phyloP scores from a whole-genome alignment of 2,888 invertebrate species.

The Aquatica leii region DNA sequence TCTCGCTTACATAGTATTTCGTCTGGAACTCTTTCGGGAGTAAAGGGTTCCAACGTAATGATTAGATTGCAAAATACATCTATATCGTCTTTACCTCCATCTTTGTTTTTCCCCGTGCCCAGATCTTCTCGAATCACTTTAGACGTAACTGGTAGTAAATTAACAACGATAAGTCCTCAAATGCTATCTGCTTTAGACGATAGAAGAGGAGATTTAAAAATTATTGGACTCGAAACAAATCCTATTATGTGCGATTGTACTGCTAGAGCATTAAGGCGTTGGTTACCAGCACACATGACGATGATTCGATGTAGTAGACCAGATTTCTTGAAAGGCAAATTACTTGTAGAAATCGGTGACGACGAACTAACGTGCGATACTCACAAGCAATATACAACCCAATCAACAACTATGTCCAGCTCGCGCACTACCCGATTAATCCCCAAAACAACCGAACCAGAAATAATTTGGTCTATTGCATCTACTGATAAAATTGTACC shows the following conservation, averaged over 20 bases:
- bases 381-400: slow-evolving; percentile 64
- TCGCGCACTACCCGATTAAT: slow-evolving; percentile 65
- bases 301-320: slow-evolving; percentile 71
- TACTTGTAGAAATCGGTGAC: slow-evolving; percentile 79
- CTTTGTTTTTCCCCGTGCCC: slow-evolving; percentile 86
- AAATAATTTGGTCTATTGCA: slow-evolving; percentile 90
- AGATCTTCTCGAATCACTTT: slow-evolving; percentile 82
- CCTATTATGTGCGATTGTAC: slow-evolving; percentile 89
- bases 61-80: slow-evolving; percentile 86
- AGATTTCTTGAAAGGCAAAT: slow-evolving; percentile 71
- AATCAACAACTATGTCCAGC: slow-evolving; percentile 36
- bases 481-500: slow-evolving; percentile 70
- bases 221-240: slow-evolving; percentile 79
- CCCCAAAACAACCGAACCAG: slow-evolving; percentile 77
- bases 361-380: slow-evolving; percentile 83
- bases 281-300: slow-evolving; percentile 75
- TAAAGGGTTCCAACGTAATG: slow-evolving; percentile 74
- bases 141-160: slow-evolving; percentile 80
- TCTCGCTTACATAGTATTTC: slow-evolving; percentile 78
- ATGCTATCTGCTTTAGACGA: slow-evolving; percentile 84
- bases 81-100: slow-evolving; percentile 78
- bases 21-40: slow-evolving; percentile 83
- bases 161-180: slow-evolving; percentile 79
- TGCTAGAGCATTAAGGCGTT: slow-evolving; percentile 79
- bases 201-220: slow-evolving; percentile 75